Conservation (phyloP, 1,140 invertebrate species). For the Drosophila funebris region DNA sequence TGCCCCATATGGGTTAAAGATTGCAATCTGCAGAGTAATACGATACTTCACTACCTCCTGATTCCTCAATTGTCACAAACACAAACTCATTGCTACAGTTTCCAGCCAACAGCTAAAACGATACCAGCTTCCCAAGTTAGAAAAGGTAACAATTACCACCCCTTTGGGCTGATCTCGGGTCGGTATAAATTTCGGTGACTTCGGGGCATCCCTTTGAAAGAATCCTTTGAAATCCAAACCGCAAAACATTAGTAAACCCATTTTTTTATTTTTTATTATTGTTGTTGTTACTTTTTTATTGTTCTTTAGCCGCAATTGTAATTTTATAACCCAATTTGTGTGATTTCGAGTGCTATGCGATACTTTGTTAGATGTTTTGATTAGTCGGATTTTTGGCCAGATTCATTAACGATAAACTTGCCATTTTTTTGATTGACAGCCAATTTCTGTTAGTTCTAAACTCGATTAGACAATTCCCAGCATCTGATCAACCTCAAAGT, state of each 20-base stretch:
- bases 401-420: not conserved
- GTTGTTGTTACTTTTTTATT: slow-evolving; percentile 41
- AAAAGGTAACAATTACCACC: slow-evolving; percentile 47
- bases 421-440: slow-evolving; percentile 4
- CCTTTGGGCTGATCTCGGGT: slow-evolving; percentile 43
- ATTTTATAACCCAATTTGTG: slow-evolving; percentile 76
- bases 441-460: slow-evolving; percentile 7
- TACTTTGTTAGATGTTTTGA: slow-evolving; percentile 35
- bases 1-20: slow-evolving; percentile 36
- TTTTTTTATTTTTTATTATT: slow-evolving; percentile 27
- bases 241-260: slow-evolving; percentile 70
- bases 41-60: slow-evolving; percentile 50
- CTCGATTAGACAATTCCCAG: not conserved
- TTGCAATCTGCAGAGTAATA: slow-evolving; percentile 70
- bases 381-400: slow-evolving; percentile 10
- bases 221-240: slow-evolving; percentile 74
- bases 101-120: not conserved
- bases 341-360: slow-evolving; percentile 5
- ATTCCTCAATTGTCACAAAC: slow-evolving; percentile 23
- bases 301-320: slow-evolving; percentile 68
- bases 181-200: slow-evolving; percentile 64
- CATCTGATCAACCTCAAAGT: not conserved
- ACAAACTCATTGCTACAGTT: slow-evolving; percentile 32
- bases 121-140: not conserved
- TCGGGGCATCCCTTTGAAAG: slow-evolving; percentile 58